Base-by-base conservation (phyloP, 1,140 invertebrate species). In the Scaptomyza graminum region DNA sequence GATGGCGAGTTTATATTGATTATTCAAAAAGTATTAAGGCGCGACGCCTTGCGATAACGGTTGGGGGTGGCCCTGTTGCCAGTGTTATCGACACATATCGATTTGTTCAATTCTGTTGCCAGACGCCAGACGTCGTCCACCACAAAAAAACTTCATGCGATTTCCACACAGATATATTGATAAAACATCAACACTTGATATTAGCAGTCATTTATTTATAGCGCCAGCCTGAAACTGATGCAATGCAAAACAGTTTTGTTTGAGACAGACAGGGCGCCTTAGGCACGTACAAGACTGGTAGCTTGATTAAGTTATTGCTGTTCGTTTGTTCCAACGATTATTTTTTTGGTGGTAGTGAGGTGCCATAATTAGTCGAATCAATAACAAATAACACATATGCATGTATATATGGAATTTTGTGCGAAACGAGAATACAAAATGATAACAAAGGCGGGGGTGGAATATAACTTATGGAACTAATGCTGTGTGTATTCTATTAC, bases 361-460 rank as follows among this genome's bases (percentile, higher is more conserved):
- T 55, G 25, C 12, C 5, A 51, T 57, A 43, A 51, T 25, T 51
- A 25, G n/a, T 52, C 31, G 28, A 70, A 34, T 49, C 7, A 16
- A 56, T 47, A 64, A 64, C 61, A 64, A 70, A 50, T 34, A 65
- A 57, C 28, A 57, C 11, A 51, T 62, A 39, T 41, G 51, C 34
- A 46, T 65, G 5, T 31, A 31, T 9, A 9, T 1, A 34, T 34
- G 28, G 3, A 18, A 18, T 65, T 31, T 13, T 16, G 15, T 49
- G 51, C 37, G 51, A 59, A 51, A 52, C 31, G 13, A 44, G 15
- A 16, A 22, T 56, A 55, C 34, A 69, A 44, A 52, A 49, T 55
- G 59, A 18, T 66, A 60, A 54, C 41, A 55, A 55, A 9, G 13
- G 34, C 0, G n/a, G 39, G n/a, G n/a, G n/a, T n/a, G n/a, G 47